phyloP scores from a whole-genome alignment of 2,888 invertebrate genomes.

The Myathropa florea region DNA sequence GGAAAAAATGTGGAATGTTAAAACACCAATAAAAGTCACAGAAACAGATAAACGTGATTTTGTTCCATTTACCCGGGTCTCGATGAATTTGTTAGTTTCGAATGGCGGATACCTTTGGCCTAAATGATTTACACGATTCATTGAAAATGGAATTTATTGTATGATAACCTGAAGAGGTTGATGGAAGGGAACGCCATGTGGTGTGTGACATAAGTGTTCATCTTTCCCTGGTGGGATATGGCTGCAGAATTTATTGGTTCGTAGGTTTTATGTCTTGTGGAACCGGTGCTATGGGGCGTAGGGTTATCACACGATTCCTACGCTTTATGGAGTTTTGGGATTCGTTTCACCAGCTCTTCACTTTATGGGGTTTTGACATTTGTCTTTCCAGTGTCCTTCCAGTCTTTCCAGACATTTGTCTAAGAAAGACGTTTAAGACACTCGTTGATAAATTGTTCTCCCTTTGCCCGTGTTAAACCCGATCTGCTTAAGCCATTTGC shows the following conservation, averaged over 20 bases:
- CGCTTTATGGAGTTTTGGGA: background rate
- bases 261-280: background rate
- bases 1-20: background rate
- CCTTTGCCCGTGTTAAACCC: background rate
- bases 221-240: background rate
- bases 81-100: constrained; percentile 1
- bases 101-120: constrained; percentile 1
- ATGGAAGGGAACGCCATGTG: background rate
- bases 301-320: background rate
- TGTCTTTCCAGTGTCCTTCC: no score
- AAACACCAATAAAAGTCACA: constrained; percentile 20
- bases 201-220: background rate
- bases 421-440: no score
- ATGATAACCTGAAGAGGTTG: background rate
- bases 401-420: no score
- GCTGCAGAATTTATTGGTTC: no score
- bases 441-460: no score
- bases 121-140: background rate
- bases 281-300: background rate
- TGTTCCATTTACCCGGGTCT: background rate
- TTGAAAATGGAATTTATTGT: background rate
- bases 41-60: constrained; percentile 14
- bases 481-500: background rate
- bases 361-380: no score
- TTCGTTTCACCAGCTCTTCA: no score